Percentiles rank a stretch among this genome's conserved stretches.
These are phyloP conservation scores for Melikaiella ostensackeni DNA, from an alignment of 2,888 invertebrate species.

Conservation along the genomic window DNA sequence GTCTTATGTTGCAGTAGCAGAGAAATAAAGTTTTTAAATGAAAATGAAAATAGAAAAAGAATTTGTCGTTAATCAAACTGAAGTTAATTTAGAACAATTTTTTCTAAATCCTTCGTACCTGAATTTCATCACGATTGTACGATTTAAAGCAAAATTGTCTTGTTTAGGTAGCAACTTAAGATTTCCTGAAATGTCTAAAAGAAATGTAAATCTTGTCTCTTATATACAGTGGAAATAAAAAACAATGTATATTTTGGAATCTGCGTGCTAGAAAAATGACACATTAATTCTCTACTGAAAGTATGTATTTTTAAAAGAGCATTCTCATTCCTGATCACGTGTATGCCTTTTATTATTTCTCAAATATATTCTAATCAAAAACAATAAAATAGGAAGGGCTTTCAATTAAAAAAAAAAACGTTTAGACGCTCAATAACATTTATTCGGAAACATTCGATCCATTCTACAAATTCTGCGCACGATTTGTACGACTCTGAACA, in stretches of 20 bases:
- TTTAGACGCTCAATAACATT: slow-evolving; percentile 64
- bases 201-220: slow-evolving; percentile 65
- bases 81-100: not conserved
- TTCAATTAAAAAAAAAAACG: slow-evolving; percentile 29
- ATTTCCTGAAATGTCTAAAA: slow-evolving; percentile 52
- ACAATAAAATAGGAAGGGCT: slow-evolving; percentile 37
- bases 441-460: slow-evolving; percentile 62
- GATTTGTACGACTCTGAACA: slow-evolving; percentile 60
- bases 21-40: slow-evolving; percentile 18
- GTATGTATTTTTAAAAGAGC: slow-evolving; percentile 76
- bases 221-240: slow-evolving; percentile 67
- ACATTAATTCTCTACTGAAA: slow-evolving; percentile 70
- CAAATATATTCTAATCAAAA: slow-evolving; percentile 31
- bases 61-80: not conserved
- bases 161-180: slow-evolving; percentile 58
- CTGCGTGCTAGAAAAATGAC: slow-evolving; percentile 64
- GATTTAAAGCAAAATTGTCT: slow-evolving; percentile 12
- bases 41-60: not conserved
- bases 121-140: not conserved
- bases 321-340: slow-evolving; percentile 58
- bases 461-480: slow-evolving; percentile 62
- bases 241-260: slow-evolving; percentile 72
- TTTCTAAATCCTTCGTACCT: not conserved
- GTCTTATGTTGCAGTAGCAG: slow-evolving; percentile 26
- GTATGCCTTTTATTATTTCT: slow-evolving; percentile 28